phyloP scores from a whole-genome alignment of 2,888 invertebrate genomes.

The Calliopum simillimum region DNA sequence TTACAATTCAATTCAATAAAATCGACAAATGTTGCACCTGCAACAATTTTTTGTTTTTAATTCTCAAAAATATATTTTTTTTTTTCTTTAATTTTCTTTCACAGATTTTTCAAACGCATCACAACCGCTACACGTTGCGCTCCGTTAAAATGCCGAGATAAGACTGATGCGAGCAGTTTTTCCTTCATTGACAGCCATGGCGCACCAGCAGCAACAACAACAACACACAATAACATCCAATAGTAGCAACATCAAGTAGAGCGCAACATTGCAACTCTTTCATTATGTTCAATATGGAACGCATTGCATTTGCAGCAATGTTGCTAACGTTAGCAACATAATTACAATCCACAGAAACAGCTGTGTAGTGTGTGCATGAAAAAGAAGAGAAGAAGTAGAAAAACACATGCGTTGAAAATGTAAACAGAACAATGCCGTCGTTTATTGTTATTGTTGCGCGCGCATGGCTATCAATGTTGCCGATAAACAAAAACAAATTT shows the following conservation, averaged over 20 bases:
- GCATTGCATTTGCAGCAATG: conserved; percentile 27
- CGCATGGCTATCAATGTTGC: background rate
- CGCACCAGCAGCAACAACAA: conserved; percentile 16
- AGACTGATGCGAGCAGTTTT: conserved; percentile 46
- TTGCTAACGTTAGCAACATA: conserved; percentile 10
- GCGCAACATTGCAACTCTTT: conserved; percentile 15
- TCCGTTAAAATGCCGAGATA: conserved; percentile 50
- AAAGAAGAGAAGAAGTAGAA: too few relatives aligned
- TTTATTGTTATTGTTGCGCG: background rate
- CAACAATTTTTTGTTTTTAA: background rate
- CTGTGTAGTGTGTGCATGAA: background rate
- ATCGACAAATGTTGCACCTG: background rate
- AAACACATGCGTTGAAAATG: background rate
- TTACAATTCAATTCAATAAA: background rate
- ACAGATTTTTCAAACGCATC: background rate
- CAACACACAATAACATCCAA: background rate
- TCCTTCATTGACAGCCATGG: conserved; percentile 2
- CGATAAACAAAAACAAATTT: background rate
- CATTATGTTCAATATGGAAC: conserved; percentile 1
- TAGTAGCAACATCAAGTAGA: background rate
- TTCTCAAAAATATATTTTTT: too few relatives aligned
- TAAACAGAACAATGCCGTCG: conserved; percentile 4
- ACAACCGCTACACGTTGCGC: conserved; percentile 37
- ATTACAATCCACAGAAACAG: conserved; percentile 20
- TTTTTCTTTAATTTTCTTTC: too few relatives aligned